Base-by-base conservation (phyloP, 1,140 invertebrate genomes). In the Brachionus rotundiformis region DNA sequence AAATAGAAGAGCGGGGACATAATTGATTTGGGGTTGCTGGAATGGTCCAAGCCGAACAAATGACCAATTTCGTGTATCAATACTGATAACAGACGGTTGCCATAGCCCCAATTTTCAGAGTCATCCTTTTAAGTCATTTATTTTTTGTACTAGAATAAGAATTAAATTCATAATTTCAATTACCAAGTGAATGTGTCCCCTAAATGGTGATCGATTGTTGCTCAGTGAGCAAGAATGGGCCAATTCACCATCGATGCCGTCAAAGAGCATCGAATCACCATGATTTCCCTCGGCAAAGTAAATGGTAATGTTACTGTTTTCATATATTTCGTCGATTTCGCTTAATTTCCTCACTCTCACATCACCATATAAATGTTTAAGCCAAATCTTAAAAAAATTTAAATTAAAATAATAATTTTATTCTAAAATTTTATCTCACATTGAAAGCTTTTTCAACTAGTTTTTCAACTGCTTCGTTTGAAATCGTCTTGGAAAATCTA, bases 171-270 rank as follows among this genome's bases (percentile, higher is more conserved):
- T n/a, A n/a, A n/a, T n/a, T 36, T 39, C 16, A 36, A 16, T 71
- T 71, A 71, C 65, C 41, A 79, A 79, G 29, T 79, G 76, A 79
- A 79, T 19, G 27, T 79, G 76, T 33, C 76, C 76, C 47, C 76
- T 36, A 27, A 41, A 79, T 79, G 76, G 76, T 19, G 76, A 79
- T 31, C 59, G 76, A 59, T 47, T 79, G 29, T 79, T 54, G 25
- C 76, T 79, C 19, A 79, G 31, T 10, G 76, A 79, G 16, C 76
- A 59, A n/a, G 76, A 79, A 59, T 79, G 76, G 31, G 76, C 76
- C 19, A 79, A 63, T 79, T 79, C 76, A 16, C 76, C 76, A 79
- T 79, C 76, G 59, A 79, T 79, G 19, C 76, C 76, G 41, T 79
- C 76, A 33, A 79, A 79, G 0, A 79, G 19, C 76, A 79, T 79